These are phyloP conservation scores for Lumbricus terrestris DNA, from an alignment of 2,888 invertebrate genomes.

Conservation along the genomic window DNA sequence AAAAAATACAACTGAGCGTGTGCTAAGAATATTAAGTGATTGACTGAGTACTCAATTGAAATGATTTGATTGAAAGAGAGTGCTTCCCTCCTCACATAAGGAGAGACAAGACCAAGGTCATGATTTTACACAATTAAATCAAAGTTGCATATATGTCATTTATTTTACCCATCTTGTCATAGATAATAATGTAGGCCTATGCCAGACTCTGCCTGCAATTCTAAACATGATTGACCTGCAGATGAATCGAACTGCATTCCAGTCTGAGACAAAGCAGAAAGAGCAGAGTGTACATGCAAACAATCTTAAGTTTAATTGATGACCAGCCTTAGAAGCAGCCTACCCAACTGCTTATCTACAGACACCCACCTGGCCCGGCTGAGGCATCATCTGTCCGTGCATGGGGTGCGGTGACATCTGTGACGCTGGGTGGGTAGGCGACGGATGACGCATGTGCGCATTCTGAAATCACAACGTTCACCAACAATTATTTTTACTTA, in stretches of 20 bases:
- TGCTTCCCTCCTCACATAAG: not conserved
- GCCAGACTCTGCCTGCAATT: not conserved
- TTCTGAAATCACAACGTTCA: conserved; percentile 22
- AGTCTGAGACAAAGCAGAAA: not conserved
- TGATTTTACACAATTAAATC: not conserved
- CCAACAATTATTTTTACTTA: not conserved
- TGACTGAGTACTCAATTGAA: too few species aligned
- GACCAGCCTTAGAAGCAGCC: not conserved
- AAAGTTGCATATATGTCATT: not conserved
- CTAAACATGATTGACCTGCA: not conserved
- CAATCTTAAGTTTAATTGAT: not conserved
- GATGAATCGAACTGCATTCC: not conserved
- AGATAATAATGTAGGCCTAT: too few species aligned
- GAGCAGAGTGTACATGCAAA: not conserved
- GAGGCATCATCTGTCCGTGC: conserved; percentile 32
- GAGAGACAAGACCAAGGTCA: not conserved
- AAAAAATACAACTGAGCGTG: too few species aligned
- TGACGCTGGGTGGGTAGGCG: conserved; percentile 72
- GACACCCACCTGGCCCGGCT: conserved; percentile 26
- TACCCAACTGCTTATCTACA: not conserved
- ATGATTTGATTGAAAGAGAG: not conserved
- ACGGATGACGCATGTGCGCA: conserved; percentile 48
- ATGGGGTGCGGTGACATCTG: conserved; percentile 76
- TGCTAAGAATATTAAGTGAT: too few species aligned
- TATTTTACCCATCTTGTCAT: not conserved